Base-by-base conservation (phyloP, 2,797 vertebrate species). In the Anisognathus igniventris region DNA sequence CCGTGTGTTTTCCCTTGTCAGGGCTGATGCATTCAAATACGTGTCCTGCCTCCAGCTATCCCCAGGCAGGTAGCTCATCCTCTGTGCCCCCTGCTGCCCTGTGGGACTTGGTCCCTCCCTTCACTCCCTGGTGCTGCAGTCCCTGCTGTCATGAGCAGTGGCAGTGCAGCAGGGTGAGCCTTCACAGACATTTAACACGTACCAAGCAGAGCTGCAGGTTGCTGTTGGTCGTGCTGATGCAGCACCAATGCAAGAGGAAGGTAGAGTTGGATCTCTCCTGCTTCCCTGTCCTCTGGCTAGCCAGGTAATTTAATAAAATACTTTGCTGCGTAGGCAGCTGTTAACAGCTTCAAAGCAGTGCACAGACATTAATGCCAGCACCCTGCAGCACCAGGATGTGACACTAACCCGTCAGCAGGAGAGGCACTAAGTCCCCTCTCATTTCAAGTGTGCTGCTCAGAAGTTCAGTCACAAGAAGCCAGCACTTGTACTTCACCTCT, bases 371-470 rank as follows among this genome's bases (percentile, higher is more conserved):
- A 74, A 80, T 50, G 51, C 28, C 45, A 61, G 81, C 81, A 44
- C 88, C 84, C 91, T 76, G 93, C 86, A 56, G 83, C 70, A 81
- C 54, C 65, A 28, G 90, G 94, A 89, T 57, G 81, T 87, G 95
- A 79, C 92, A 45, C 61, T n/a, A n/a, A 28, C 57, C 57, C 2
- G 0, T 83, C 87, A 77, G 79, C 82, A 88, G 79, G 85, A 93
- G 90, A 65, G 0, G 77, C 84, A 82, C 35, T 35, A 72, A 87
- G 81, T 82, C 81, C 67, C 92, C 79, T 75, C 24, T 2, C 15
- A 3, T 89, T 90, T 89, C 88, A 94, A 89, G 71, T 71, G 77
- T 33, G 44, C 84, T 80, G 31, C 86, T 94, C 48, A 10, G 28
- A 71, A 79, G 81, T 58, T 19, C 88, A 88, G 75, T 83, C 57